Evolutionary conservation across 1,140 invertebrate species (phyloP).

Genomic region (Macrocentrus cingulum): DNA sequence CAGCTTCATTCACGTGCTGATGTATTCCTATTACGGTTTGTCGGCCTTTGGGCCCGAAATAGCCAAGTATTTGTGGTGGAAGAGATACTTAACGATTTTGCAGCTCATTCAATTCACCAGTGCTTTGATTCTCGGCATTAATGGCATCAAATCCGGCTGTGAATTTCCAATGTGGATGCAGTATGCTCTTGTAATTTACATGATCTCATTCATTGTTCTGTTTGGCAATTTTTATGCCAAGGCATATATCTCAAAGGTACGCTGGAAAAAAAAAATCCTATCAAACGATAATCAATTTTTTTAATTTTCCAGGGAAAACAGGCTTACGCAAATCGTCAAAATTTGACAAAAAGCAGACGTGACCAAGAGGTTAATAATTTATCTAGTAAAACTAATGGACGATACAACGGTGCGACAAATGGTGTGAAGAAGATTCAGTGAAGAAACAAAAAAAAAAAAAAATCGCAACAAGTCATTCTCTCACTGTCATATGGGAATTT

Average conservation of each 20-base stretch:
- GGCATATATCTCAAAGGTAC: constrained; percentile 76
- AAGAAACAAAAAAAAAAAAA: constrained; percentile 15
- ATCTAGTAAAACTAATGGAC: background rate
- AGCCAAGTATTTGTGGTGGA: constrained; percentile 88
- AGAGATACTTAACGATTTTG: constrained; percentile 87
- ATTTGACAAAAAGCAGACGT: constrained; percentile 26
- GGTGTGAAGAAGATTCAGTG: constrained; percentile 45
- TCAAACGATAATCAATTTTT: constrained; percentile 9
- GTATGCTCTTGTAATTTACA: constrained; percentile 87
- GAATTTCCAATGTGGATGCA: constrained; percentile 94
- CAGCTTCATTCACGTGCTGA: constrained; percentile 87
- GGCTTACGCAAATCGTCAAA: constrained; percentile 42
- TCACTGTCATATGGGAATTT: constrained; percentile 1
- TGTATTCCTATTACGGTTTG: constrained; percentile 91
- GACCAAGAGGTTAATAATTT: constrained; percentile 1
- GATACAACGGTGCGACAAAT: constrained; percentile 27
- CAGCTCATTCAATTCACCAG: constrained; percentile 87
- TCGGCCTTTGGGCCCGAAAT: constrained; percentile 79
- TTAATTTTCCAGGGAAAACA: constrained; percentile 51
- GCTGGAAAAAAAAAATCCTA: background rate
- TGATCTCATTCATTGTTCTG: constrained; percentile 86
- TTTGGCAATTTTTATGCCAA: constrained; percentile 91
- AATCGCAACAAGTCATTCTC: background rate
- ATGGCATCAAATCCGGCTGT: constrained; percentile 81
- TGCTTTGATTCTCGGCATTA: constrained; percentile 79